Evolutionary conservation across 1,140 invertebrate genomes (phyloP), one percentile per base, ranked within the genome.

Genomic region (Acromyrmex charruanus): DNA sequence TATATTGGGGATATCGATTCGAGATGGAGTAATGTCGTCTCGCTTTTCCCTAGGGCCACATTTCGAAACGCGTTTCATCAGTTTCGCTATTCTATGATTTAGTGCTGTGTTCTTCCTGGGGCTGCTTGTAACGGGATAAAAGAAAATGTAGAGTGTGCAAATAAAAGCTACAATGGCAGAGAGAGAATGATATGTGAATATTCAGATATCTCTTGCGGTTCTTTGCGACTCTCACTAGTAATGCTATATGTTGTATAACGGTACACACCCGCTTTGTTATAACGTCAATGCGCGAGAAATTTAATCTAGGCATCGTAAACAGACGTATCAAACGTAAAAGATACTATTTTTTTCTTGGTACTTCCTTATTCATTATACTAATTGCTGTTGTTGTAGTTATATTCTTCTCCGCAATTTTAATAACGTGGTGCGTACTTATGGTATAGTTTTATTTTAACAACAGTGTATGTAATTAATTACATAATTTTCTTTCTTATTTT

Each of bases 11-110:
- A 85, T 89, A 82, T 87, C 53, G 87, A 91, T 87, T 63, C 58
- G 77, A 44, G 35, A 2, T n/a, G 28, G 12, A 16, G 61, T 75
- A 68, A 61, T 63, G 63, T 71, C 44, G 71, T 72, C 65, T 74
- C 90, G 18, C 39, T 77, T 77, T 28, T 91, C 90, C 71, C 90
- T 2, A n/a, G 89, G 77, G 90, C 85, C 58, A 59, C 90, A 91
- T 91, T 91, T 87, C 77, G 80, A 59, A 91, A 85, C 91, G 85
- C 75, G 77, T 91, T 91, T 91, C 90, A 91, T 91, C 90, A 85
- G 85, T 49, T 72, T 85, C 69, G 61, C 75, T 53, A 53, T 91
- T 88, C 77, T 82, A 91, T 91, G 87, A 89, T 87, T 91, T 91
- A 91, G 59, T 74, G 69, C 21, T 58, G 14, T 58, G 55, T 79